phyloP scores from a whole-genome alignment of 2,113 vertebrate species.

The Hirundichthys speculiger region DNA sequence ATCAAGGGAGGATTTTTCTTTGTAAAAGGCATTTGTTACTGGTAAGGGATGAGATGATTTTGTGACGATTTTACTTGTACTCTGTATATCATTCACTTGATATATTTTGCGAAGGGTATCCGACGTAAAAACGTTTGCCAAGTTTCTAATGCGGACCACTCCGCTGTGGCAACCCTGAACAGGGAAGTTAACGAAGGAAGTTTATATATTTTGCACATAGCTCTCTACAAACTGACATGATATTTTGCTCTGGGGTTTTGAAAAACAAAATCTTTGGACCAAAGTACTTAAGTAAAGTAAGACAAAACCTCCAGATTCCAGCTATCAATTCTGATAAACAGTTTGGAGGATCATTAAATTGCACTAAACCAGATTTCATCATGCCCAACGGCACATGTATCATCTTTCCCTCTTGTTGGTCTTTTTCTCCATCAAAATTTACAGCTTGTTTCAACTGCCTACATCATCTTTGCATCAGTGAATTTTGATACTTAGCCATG shows the following conservation, averaged over 20 bases:
- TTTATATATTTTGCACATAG: background rate
- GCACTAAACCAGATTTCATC: conserved; percentile 25
- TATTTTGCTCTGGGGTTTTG: background rate
- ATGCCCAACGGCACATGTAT: conserved; percentile 8
- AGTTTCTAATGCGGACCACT: too few species aligned
- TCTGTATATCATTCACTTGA: too few species aligned
- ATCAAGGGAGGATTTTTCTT: conserved; percentile 13
- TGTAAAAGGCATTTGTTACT: conserved; percentile 6
- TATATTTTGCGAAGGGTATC: too few species aligned
- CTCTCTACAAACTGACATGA: background rate
- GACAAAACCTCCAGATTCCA: background rate
- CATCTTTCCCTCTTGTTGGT: conserved; percentile 3
- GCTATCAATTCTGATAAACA: background rate
- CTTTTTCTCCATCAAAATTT: conserved; percentile 34
- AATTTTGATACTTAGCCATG: conserved; percentile 41
- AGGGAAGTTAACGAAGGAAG: too few species aligned
- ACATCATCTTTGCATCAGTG: conserved; percentile 58
- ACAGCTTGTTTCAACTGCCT: conserved; percentile 49
- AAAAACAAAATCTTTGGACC: background rate
- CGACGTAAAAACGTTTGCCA: too few species aligned
- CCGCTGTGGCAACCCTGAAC: too few species aligned
- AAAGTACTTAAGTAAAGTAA: background rate
- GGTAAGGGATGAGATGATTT: background rate
- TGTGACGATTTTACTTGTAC: too few species aligned
- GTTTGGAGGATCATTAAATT: conserved; percentile 18